Evolutionary conservation across 2,113 vertebrate species (phyloP), one percentile per base, ranked within the genome.

Genomic region (Bostrychus sinensis): DNA sequence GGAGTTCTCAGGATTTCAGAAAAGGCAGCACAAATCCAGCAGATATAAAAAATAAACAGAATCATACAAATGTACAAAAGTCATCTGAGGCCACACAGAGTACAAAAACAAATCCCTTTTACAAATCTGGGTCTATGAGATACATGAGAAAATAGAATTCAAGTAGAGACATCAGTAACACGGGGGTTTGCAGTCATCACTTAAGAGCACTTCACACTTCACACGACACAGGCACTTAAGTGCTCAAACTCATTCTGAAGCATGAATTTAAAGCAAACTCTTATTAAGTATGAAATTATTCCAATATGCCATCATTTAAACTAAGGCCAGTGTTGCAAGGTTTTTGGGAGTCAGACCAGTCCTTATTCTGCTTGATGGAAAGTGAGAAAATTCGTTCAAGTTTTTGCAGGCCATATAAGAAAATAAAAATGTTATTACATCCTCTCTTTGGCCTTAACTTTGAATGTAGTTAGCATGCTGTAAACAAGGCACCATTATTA

Each of bases 141-240:
- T 87, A 83, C 60, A 73, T 76, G 61, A 73, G 72, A 80, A 75
- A 25, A 73, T 63, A 77, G 62, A 84, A 88, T 89, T 89, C 86
- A 89, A 89, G 87, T 90, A 85, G 78, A 22, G 61, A 84, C 67
- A 66, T 85, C 75, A 86, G 80, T 87, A 86, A 87, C 73, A 88
- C 84, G 82, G 65, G 42, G 30, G 81, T 83, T 88, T 87, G 86
- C 83, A 89, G 88, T 91, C 84, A 82, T 88, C 70, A 65, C 74
- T 84, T 66, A 78, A 84, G 75, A 84, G 80, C 79, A 69, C 66
- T 51, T 50, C 14, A 50, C 25, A 50, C 12, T 11, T 50, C 46
- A 50, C 45, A 50, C 48, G 45, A 45, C 55, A 68, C 42, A 81
- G 73, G 73, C 75, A 74, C 76, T 75, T 28, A 23, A 13, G 22